Evolutionary conservation across 2,888 invertebrate species (phyloP).

Genomic region (Drosophila helvetica): DNA sequence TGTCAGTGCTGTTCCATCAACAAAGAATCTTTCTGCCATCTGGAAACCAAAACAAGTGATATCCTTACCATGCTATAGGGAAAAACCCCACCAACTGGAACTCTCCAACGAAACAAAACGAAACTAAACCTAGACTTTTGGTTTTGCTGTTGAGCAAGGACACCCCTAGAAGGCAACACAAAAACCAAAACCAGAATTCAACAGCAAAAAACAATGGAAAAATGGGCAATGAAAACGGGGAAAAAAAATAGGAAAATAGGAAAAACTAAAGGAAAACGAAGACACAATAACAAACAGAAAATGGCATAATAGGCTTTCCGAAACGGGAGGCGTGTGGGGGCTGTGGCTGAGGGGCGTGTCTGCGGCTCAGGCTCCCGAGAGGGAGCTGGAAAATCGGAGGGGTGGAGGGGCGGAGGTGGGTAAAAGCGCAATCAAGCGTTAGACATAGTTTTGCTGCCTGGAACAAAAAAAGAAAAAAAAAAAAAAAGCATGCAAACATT

Average conservation of each 20-base stretch:
- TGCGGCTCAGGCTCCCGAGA: neutral
- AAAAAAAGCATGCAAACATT: conserved; percentile 54
- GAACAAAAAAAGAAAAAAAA: conserved; percentile 39
- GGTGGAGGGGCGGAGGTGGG: conserved; percentile 3
- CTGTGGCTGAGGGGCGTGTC: conserved; percentile 15
- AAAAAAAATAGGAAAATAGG: neutral
- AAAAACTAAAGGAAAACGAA: conserved; percentile 16
- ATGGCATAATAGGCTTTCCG: conserved; percentile 50
- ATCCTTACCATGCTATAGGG: neutral
- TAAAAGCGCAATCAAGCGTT: conserved; percentile 52
- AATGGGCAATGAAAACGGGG: neutral
- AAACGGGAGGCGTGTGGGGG: conserved; percentile 8
- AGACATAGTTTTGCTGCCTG: conserved; percentile 52
- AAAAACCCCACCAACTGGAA: neutral
- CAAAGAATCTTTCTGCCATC: no score
- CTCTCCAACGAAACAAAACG: no score
- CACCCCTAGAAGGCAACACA: conserved; percentile 10
- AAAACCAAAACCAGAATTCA: conserved; percentile 5
- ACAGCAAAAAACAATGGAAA: neutral
- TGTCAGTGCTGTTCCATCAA: no score
- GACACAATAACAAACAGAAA: conserved; percentile 50
- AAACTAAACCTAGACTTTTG: conserved; percentile 3
- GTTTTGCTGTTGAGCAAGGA: conserved; percentile 15
- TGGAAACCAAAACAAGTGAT: no score
- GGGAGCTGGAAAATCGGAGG: no score